Evolutionary conservation across 2,888 invertebrate species (phyloP), one percentile per base, ranked within the genome.

Genomic region (Metallyticus violacea): DNA sequence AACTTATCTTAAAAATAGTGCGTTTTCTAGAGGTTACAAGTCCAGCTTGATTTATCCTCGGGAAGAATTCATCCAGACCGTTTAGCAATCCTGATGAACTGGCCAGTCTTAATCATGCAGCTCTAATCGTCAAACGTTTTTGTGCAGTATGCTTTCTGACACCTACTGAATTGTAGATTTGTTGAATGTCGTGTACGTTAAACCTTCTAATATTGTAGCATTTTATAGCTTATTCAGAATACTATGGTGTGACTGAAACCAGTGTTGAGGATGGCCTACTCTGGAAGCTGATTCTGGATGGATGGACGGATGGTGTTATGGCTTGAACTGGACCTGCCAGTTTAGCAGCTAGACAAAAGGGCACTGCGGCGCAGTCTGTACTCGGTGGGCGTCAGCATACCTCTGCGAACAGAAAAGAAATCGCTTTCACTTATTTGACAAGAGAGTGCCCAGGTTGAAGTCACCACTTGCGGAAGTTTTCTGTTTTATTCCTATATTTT

Each of bases 311-410:
- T n/a, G n/a, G n/a, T n/a, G n/a, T n/a, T n/a, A n/a, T n/a, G n/a
- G 40, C 2, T 0, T 62, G 40, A 62, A 62, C 40, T 22, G 40
- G 40, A 62, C 40, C 40, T 62, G 40, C 40, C 40, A 22, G 40
- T 62, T 62, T 40, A 81, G 81, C 81, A 81, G 7, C 77, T 83
- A 28, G 83, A 77, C 6, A 86, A 77, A n/a, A 82, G 83, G 7
- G 87, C 85, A 26, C 28, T 83, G 29, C 85, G 87, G 5, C 95
- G 92, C 89, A 94, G 92, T 88, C 95, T 92, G 90, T 95, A 95
- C 90, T 95, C 95, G 0, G 95, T 95, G 5, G 95, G 95, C 7
- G 95, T 95, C 88, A 95, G 91, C 94, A 95, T 94, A 77, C 95
- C 95, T 89, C 95, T 93, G 91, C 85, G 91, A 91, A 87, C 84